Evolutionary conservation across 2,888 invertebrate genomes (phyloP), one percentile per base, ranked within the genome.

Genomic region (Cosmia pyralina): DNA sequence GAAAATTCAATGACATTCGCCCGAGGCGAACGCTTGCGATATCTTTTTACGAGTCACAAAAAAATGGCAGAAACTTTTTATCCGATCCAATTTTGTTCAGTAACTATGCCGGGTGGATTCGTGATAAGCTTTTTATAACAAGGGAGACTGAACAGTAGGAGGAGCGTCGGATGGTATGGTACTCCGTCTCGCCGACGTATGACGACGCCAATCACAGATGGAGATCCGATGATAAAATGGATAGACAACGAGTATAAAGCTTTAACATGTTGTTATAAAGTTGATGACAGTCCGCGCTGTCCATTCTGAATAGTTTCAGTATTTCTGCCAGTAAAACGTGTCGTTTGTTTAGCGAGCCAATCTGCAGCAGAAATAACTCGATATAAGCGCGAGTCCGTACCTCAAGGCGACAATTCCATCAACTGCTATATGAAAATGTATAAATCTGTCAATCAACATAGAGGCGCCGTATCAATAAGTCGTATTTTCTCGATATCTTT

Each of bases 91-190:
- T 93, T 93, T 92, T 90, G 92, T 90, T 90, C 91, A 90, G 92
- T 90, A 91, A 92, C 92, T 91, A 92, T 92, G 88, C 88, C 89
- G 91, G 90, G 90, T 89, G 91, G 91, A 90, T 91, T 88, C 88
- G 84, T 91, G 93, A 93, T 93, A 93, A 93, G 92, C 90, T 92
- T 92, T 92, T 92, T 92, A 92, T 90, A 92, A 90, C 92, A 87
- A 91, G 92, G 91, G 91, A 87, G 88, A 86, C 84, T 70, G 65
- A 75, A 65, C 72, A 75, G 74, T 67, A 6, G 57, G 44, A 8
- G 57, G 34, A 63, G 58, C 69, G 67, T 69, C 55, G 71, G 79
- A 59, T 72, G 77, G 74, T 59, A 41, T 60, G 69, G 64, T 41
- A 28, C 60, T 70, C 75, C 68, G 70, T 74, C 81, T 74, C 62